Evolutionary conservation across 35 echinoderm and acorn worm genomes (phyloP), one percentile per base, ranked within the genome.

Genomic region (Ophiothrix spiculata): DNA sequence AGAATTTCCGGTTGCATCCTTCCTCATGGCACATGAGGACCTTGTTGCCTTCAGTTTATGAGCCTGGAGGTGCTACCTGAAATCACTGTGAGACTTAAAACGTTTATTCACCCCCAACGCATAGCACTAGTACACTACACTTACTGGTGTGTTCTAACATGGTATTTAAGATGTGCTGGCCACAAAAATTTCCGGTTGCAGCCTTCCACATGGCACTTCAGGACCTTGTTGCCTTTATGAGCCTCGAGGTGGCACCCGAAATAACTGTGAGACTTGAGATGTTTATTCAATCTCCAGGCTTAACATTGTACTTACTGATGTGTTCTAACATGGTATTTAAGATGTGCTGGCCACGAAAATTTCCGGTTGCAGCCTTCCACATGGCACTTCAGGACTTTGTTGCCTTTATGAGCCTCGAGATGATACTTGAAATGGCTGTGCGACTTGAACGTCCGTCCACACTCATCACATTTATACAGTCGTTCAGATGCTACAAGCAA

Each of bases 81-180:
- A 93, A 81, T 99, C 89, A 45, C 92, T 90, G 29, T 92, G 91
- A 3, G 96, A 94, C 79, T 99, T 99, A 64, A 94, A 99, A 25
- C n/a, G 33, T 32, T 29, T 4, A 29, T 25, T 74, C 33, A 32
- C 25, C 33, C 64, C n/a, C 13, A 32, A 74, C 16, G 0, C 64
- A 74, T 74, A 0, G 33, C 25, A 74, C n/a, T 74, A 23, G 33
- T 25, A 74, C 33, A 32, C 25, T 11, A 15, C n/a, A 93, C 95
- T 94, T 86, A 98, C 95, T 88, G 85, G 82, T 98, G 95, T 86
- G 95, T 98, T 80, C 88, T 91, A 15, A 93, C 46, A 64, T 98
- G 95, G 76, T 98, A 98, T 45, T 99, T 94, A 21, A 99, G 92
- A 81, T 99, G 92, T 25, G 92, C 92, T 25, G 96, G 96, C 96